A percentile compares a stretch with the other conserved stretches of the same genome.
phyloP scores from a whole-genome alignment of 2,888 invertebrate species.

The Lepidonotus clava region DNA sequence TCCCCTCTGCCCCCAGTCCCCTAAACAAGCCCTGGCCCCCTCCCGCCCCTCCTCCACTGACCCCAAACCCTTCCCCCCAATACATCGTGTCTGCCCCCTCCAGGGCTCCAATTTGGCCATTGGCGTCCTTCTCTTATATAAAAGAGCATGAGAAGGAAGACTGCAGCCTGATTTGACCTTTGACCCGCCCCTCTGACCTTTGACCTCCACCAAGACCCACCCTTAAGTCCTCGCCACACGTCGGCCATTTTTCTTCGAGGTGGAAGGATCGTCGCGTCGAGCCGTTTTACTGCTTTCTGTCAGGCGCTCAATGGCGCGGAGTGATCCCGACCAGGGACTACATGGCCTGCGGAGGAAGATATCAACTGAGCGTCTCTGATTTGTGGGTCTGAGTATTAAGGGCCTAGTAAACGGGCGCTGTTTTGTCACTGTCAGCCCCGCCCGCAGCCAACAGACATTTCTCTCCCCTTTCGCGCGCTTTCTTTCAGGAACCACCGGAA shows the following conservation, averaged over 20 bases:
- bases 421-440: neutral
- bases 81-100: neutral
- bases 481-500: neutral
- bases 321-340: neutral
- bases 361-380: slow-evolving; percentile 3
- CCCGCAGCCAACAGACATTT: no score
- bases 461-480: neutral
- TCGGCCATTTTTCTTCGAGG: neutral
- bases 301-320: neutral
- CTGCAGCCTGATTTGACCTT: neutral
- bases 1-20: neutral
- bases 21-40: neutral
- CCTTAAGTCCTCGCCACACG: neutral
- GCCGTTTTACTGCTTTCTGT: neutral
- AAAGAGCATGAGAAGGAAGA: neutral
- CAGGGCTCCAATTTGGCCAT: neutral
- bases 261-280: neutral
- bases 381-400: neutral
- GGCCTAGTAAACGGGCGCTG: neutral
- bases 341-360: neutral
- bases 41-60: neutral
- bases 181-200: neutral
- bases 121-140: neutral
- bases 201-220: neutral
- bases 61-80: neutral